Evolutionary conservation across 2,888 invertebrate species (phyloP), one percentile per base, ranked within the genome.

Genomic region (Parelbella ahira): DNA sequence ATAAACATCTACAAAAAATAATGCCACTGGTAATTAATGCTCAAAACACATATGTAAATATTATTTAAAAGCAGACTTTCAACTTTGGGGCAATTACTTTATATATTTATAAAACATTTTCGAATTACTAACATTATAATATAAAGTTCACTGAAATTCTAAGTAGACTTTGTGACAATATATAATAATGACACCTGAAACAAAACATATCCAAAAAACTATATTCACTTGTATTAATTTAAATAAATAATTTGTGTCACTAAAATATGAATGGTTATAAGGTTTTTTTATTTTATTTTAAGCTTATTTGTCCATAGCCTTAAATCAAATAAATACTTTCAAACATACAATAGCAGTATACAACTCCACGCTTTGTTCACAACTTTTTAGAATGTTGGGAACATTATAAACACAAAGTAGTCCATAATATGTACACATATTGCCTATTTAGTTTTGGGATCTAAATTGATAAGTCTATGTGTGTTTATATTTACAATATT

Each of bases 201-300:
- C 24, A 4, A 38, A 12, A 30, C 15, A 10, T 19, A 41, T 32
- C 15, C n/a, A n/a, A n/a, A n/a, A n/a, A n/a, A n/a, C n/a, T n/a
- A n/a, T n/a, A n/a, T n/a, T n/a, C n/a, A n/a, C n/a, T n/a, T n/a
- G n/a, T n/a, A 23, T 5, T 23, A 30, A 38, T 29, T 28, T 28
- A 20, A 37, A 11, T n/a, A n/a, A n/a, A 8, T 11, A 34, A 8
- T 24, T 9, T 36, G 10, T 25, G 23, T 47, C 6, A 87, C 88
- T 20, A 45, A 28, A 15, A 15, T 15, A n/a, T n/a, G n/a, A n/a
- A n/a, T n/a, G n/a, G n/a, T n/a, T n/a, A n/a, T n/a, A n/a, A n/a
- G n/a, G n/a, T n/a, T n/a, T n/a, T n/a, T n/a, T n/a, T n/a, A n/a
- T n/a, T n/a, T n/a, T n/a, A n/a, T n/a, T n/a, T n/a, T n/a, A n/a